Percentiles rank a stretch among this genome's conserved stretches.
Conservation (phyloP, 2,113 vertebrate species). For the Calyptommatus sinebrachiatus region DNA sequence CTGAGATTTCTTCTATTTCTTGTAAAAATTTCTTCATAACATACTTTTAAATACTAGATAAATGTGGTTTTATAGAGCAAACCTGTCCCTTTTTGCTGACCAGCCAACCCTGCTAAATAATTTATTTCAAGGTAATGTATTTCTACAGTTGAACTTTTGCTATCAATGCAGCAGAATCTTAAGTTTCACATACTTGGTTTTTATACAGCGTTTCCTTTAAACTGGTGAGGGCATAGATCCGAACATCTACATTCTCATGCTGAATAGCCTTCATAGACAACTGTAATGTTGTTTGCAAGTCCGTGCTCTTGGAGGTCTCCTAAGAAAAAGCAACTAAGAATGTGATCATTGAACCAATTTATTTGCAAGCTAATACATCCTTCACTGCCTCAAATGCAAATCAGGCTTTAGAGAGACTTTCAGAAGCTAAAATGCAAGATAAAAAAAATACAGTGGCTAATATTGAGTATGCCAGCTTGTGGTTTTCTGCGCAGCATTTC, state of each 20-base stretch:
- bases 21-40: background rate
- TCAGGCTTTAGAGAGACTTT: too few species aligned
- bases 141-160: background rate
- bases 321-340: constrained; percentile 47
- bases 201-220: constrained; percentile 91
- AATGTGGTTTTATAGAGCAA: background rate
- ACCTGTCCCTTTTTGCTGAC: background rate
- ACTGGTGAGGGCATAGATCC: constrained; percentile 93
- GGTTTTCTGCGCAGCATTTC: background rate
- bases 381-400: too few species aligned
- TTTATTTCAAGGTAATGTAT: background rate
- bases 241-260: constrained; percentile 95
- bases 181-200: constrained; percentile 81
- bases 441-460: too few species aligned
- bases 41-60: background rate
- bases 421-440: too few species aligned
- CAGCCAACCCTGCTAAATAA: background rate
- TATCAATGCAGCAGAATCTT: background rate
- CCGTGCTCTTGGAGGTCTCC: constrained; percentile 89
- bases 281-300: constrained; percentile 85
- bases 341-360: background rate
- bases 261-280: constrained; percentile 94
- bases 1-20: too few species aligned
- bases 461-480: background rate
- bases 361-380: background rate